These are phyloP conservation scores for Macropodus opercularis DNA, from an alignment of 2,797 vertebrate species.

Conservation along the genomic window DNA sequence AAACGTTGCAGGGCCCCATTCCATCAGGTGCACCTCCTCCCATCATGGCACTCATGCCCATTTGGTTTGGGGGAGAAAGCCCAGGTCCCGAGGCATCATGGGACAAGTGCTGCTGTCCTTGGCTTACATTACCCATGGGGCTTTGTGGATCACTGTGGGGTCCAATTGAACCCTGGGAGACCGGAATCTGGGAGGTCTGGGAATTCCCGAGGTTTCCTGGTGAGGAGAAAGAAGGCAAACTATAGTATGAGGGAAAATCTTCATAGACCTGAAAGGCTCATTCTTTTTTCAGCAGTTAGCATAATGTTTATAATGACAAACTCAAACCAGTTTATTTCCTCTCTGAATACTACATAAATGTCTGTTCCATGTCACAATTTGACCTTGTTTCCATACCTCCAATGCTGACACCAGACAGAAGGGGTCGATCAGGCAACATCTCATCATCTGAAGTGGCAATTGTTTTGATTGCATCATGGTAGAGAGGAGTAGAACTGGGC, in stretches of 20 bases:
- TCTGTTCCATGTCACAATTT: background rate
- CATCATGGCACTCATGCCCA: conserved; percentile 86
- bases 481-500: conserved; percentile 96
- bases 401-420: conserved; percentile 89
- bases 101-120: conserved; percentile 90
- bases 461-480: conserved; percentile 99
- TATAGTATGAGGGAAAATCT: background rate
- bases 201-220: conserved; percentile 87
- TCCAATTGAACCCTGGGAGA: conserved; percentile 79
- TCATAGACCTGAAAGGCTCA: too few relatives aligned
- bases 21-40: conserved; percentile 86
- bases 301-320: background rate
- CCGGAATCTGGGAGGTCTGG: conserved; percentile 78
- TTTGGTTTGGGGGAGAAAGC: conserved; percentile 89
- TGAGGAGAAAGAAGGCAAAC: conserved; percentile 3
- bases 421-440: conserved; percentile 91
- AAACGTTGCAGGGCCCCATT: conserved; percentile 84
- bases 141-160: conserved; percentile 88
- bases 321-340: background rate
- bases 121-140: conserved; percentile 90
- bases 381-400: conserved; percentile 79
- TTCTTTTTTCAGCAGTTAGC: background rate
- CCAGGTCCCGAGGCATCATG: conserved; percentile 88
- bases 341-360: background rate
- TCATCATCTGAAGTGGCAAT: conserved; percentile 98